Evolutionary conservation across 2,113 vertebrate species (phyloP), one percentile per base, ranked within the genome.

Genomic region (Eubucco bourcierii): DNA sequence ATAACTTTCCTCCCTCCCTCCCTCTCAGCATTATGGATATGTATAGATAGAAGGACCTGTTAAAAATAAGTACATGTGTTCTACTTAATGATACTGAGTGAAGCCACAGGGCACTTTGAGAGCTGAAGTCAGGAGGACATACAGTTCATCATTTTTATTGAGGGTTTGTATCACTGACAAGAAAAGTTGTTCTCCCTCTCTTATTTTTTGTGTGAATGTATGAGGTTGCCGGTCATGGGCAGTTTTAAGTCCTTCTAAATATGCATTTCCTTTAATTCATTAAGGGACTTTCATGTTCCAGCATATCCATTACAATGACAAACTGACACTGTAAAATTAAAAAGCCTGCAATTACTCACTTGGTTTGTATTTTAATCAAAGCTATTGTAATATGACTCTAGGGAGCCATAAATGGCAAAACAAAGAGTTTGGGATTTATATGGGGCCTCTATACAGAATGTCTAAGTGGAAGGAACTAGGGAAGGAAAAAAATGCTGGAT

Each of bases 201-300:
- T 64, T 77, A 50, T 50, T 90, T 75, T 94, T 65, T 94, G 73
- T 92, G 58, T 68, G 80, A 90, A 72, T 67, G 2, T 90, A 59
- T 84, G 88, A 87, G 79, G 87, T 56, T 94, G 39, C 82, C 84
- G 82, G 90, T 93, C 83, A 61, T 59, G 70, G 91, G 53, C 70
- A 88, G 53, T 87, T 96, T 95, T 90, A 95, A 95, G 84, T 80
- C 85, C 63, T 94, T 83, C 87, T 90, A 91, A 94, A 95, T 94
- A 91, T 80, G 79, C 73, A 88, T 95, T 91, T 94, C 31, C 87
- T 93, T 96, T 94, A 96, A 95, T 96, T 95, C 93, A 92, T 95
- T 93, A 94, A 95, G 83, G 88, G 77, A 75, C 88, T 90, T 93
- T 21, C 27, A 15, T 95, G 93, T 95, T 95, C 83, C 31, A 78